A percentile compares a stretch with the other conserved stretches of the same genome.
phyloP scores from a whole-genome alignment of 2,797 vertebrate genomes.

The Girardinus metallicus region DNA sequence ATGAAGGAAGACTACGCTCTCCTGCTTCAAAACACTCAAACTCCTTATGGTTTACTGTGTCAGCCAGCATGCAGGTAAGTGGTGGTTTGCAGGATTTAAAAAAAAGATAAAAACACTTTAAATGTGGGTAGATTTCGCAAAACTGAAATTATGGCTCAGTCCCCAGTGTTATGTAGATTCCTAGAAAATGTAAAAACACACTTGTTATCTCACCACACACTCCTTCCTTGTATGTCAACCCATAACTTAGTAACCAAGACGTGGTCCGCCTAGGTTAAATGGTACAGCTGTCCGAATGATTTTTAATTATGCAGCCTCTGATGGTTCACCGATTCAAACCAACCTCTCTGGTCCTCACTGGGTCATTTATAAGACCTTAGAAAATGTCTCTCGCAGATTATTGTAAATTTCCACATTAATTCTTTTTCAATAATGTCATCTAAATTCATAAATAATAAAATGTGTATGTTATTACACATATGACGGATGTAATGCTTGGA shows the following conservation, averaged over 20 bases:
- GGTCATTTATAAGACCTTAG: constrained; percentile 69
- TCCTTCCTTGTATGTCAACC: constrained; percentile 59
- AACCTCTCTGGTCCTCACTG: constrained; percentile 53
- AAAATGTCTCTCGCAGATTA: constrained; percentile 57
- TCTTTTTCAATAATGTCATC: constrained; percentile 48
- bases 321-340: constrained; percentile 57
- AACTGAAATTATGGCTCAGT: neutral
- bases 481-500: constrained; percentile 17
- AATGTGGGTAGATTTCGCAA: neutral
- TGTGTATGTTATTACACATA: constrained; percentile 4
- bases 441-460: constrained; percentile 62
- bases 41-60: neutral
- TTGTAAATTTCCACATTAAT: constrained; percentile 59
- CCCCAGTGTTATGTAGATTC: neutral
- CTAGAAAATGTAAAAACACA: constrained; percentile 35
- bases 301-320: constrained; percentile 79
- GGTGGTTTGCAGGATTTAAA: neutral
- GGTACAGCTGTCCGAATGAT: constrained; percentile 82
- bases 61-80: neutral
- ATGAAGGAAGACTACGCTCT: constrained; percentile 62
- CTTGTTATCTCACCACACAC: constrained; percentile 41
- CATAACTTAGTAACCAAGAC: constrained; percentile 79
- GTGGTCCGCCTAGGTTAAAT: constrained; percentile 81
- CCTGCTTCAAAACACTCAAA: constrained; percentile 25
- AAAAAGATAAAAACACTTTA: neutral